Evolutionary conservation across 2,113 vertebrate species (phyloP), one percentile per base, ranked within the genome.

Genomic region (Chascanopsetta lugubris): DNA sequence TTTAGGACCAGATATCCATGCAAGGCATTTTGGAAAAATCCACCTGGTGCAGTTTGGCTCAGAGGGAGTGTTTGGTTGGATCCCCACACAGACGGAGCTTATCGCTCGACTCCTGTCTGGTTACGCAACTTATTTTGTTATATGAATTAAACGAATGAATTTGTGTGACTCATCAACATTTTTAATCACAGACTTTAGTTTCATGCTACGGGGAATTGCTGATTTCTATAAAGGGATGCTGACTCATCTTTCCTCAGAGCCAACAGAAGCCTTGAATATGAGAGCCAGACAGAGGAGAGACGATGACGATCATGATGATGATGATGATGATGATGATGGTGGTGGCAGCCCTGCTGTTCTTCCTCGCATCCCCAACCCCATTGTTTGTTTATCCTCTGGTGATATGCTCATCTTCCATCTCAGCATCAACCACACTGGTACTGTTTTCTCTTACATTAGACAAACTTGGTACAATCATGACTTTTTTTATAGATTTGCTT

Each of bases 361-460:
- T 18, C 92, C 92, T 27, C 85, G 88, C 0, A 89, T 99, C 61
- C 94, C 94, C 6, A 98, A 98, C 75, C 96, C 96, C 0, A 80
- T 97, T 2, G 78, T 87, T 6, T 99, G 96, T 72, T 78, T 99
- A 60, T 82, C 86, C 13, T 68, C 84, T 13, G 93, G 93, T 22
- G 95, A 97, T 45, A 84, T 93, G 3, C 86, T 98, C 21, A 90
- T 99, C 67, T 98, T 96, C 87, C 93, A 92, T 71, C 91, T 98
- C 4, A 92, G 91, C 70, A 92, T 98, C 76, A 75, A 91, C 68
- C 79, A 89, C 58, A 91, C 91, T 8, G 90, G 96, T 96, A 84
- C 17, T 32, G 2, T 17, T 63, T 64, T 63, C 17, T 0, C 24
- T n/a, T 8, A 26, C 13, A 21, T n/a, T 7, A 11, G n/a, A n/a